Conservation (phyloP, 2,797 vertebrate species). For the Sylvia borin region DNA sequence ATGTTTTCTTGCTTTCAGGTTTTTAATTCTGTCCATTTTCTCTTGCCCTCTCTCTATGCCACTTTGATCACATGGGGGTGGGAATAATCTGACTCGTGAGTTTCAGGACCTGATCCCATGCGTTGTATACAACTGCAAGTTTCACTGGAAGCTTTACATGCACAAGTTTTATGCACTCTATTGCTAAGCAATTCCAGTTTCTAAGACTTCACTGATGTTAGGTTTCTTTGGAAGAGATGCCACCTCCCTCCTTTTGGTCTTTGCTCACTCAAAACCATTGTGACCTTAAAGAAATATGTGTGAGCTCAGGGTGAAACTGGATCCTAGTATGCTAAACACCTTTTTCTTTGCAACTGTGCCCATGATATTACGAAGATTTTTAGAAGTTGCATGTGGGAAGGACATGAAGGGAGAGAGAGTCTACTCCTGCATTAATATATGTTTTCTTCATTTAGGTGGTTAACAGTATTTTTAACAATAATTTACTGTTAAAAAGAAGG, state of each 20-base stretch:
- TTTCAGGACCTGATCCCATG: neutral
- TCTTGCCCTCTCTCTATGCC: neutral
- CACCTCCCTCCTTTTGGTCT: neutral
- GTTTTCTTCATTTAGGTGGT: neutral
- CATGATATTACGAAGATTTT: neutral
- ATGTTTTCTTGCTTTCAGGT: neutral
- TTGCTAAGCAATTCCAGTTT: neutral
- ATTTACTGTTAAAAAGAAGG: neutral
- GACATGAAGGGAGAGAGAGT: neutral
- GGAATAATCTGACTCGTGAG: rapidly evolving
- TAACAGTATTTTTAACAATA: neutral
- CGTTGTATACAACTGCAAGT: neutral
- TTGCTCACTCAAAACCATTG: neutral
- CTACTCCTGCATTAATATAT: neutral
- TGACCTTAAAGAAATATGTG: neutral
- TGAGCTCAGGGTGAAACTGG: neutral
- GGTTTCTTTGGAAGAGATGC: neutral
- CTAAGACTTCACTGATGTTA: neutral
- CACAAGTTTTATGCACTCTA: neutral
- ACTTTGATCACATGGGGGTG: neutral
- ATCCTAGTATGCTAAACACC: neutral
- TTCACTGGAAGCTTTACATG: neutral
- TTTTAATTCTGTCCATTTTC: neutral
- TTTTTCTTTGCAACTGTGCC: neutral
- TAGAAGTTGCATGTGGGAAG: neutral